Base-by-base conservation (phyloP, 2,113 vertebrate species). In the Etheostoma spectabile region DNA sequence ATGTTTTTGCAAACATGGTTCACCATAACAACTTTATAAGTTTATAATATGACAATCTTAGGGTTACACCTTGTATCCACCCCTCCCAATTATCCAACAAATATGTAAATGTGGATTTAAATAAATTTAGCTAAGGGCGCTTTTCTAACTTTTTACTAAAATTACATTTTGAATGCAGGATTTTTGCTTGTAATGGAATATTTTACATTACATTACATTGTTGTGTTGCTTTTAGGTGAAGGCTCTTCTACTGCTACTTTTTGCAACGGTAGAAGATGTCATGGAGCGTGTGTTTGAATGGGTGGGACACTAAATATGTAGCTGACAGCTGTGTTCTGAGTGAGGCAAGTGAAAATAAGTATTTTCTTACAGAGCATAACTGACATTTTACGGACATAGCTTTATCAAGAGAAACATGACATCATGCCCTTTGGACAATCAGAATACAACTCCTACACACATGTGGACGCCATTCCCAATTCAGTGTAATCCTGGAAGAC, bases 241-340 rank as follows among this genome's bases (percentile, higher is more conserved):
- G 11, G 5, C 45, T 46, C 15, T 57, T 27, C 16, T 14, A 21
- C 21, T 45, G 55, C 35, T 70, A 30, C 16, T 21, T 45, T 27
- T 46, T 6, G 1, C 8, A 70, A 3, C 18, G 21, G 21, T 15
- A 59, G 1, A 45, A 27, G 21, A 19, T 18, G 14, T 45, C 4
- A 3, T 14, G 11, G 15, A n/a, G 30, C 0, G 10, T 35, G 8
- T n/a, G 51, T 68, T 22, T 60, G 30, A 77, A 62, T 59, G 56
- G 64, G 68, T 21, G 21, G 56, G 42, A 48, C 30, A 22, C 21
- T 64, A 66, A 59, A 84, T 73, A n/a, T 55, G 60, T 46, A 48
- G 19, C 56, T 79, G 62, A 65, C 59, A 55, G 77, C 22, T 65
- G n/a, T 51, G 35, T 60, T 24, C 11, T 35, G n/a, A 35, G n/a